A percentile compares a stretch with the other conserved stretches of the same genome.
phyloP scores from a whole-genome alignment of 2,113 vertebrate genomes.

The Bolborhynchus lineola region DNA sequence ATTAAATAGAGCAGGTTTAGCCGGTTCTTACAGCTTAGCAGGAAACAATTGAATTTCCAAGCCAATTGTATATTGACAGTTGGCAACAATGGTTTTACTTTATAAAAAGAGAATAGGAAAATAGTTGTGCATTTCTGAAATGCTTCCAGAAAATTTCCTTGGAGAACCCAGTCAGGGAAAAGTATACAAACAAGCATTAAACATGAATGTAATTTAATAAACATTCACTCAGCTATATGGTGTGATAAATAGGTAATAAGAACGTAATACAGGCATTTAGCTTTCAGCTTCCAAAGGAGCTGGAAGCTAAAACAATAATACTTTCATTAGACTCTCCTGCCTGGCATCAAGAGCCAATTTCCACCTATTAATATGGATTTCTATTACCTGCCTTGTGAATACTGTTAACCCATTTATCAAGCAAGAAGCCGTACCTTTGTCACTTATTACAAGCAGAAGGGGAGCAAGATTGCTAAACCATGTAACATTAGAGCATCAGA shows the following conservation, averaged over 20 bases:
- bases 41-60: conserved; percentile 71
- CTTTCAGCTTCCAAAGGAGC: conserved; percentile 52
- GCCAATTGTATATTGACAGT: conserved; percentile 55
- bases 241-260: conserved; percentile 64
- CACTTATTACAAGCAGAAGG: conserved; percentile 48
- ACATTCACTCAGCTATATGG: conserved; percentile 56
- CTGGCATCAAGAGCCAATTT: conserved; percentile 62
- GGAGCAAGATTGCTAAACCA: conserved; percentile 48
- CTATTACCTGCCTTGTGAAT: conserved; percentile 53
- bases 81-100: conserved; percentile 57
- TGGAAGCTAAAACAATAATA: conserved; percentile 62
- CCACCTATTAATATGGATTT: conserved; percentile 55
- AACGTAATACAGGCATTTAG: conserved; percentile 44
- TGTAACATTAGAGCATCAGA: conserved; percentile 52
- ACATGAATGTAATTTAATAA: conserved; percentile 65
- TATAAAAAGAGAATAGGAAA: conserved; percentile 56
- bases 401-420: conserved; percentile 65
- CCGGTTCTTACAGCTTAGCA: conserved; percentile 54
- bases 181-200: conserved; percentile 59
- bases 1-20: conserved; percentile 62
- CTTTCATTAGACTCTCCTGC: conserved; percentile 57
- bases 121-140: conserved; percentile 59
- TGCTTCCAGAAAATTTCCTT: conserved; percentile 64
- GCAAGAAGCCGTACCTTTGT: conserved; percentile 29
- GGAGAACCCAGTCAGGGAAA: conserved; percentile 55